Base-by-base conservation (phyloP, 2,888 invertebrate genomes). In the Trichogramma evanescens region DNA sequence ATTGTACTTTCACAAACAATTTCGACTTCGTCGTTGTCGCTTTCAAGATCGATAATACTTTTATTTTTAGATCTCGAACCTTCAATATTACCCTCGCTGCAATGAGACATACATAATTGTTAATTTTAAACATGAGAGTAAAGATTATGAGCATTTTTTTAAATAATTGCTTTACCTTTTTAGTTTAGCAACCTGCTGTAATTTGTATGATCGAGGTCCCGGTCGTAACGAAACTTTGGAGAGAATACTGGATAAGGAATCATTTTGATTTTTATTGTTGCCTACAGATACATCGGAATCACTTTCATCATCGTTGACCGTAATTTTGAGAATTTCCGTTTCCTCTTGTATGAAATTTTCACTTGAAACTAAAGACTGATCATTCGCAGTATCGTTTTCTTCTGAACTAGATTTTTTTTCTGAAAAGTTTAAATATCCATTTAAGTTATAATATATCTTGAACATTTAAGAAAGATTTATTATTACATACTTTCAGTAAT, bases 241-340 rank as follows among this genome's bases (percentile, higher is more conserved):
- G 6, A 58, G 5, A 58, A 46, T 52, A 13, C 40, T 40, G 9
- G 61, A 49, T 38, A 59, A 50, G n/a, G 56, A 56, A 54, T 48
- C 49, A 9, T 40, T 50, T 7, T 26, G 43, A 39, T 52, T 58
- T 39, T 59, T 56, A 9, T 70, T 68, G 52, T 65, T 66, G 4
- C 76, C 76, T 52, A 77, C 73, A 8, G 77, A 77, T 54, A 77
- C 72, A 51, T 76, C 74, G 13, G 72, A 72, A 56, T 73, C 73
- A 48, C 69, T 71, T 13, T 70, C 69, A 26, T 71, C 69, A 0
- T 66, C 67, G 5, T 61, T 54, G 56, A 58, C 61, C 49, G 44
- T 61, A 50, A 50, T 44, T 54, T 39, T 56, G 41, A 60, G 8
- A 38, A 56, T 60, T 49, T 59, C 41, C 8, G 51, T 13, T 13